Base-by-base conservation (phyloP, 2,113 vertebrate species). In the Saguinus imperator region DNA sequence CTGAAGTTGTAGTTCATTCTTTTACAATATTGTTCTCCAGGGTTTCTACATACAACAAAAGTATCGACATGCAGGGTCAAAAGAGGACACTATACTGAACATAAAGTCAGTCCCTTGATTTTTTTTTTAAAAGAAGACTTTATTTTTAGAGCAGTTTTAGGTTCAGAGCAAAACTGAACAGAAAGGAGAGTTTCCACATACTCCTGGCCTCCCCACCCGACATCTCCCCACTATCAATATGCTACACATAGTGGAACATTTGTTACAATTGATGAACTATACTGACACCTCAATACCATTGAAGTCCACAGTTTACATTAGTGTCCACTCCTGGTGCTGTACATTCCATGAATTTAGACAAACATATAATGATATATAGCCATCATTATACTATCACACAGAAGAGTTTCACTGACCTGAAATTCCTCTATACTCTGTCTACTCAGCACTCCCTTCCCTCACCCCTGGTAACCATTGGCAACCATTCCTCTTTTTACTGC, bases 111-210 rank as follows among this genome's bases (percentile, higher is more conserved):
- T 55, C n/a, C 52, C 14, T 76, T 85, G 55, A 79, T 58, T 72
- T 68, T 58, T 83, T 82, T 76, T 77, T 45, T 81, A 68, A 68
- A 52, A 68, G 55, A 52, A 79, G 32, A 66, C n/a, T 88, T 72
- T 55, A 87, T 48, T 94, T 87, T 68, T 84, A 68, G 85, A 88
- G 70, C 12, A 83, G 70, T 82, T 93, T 95, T 70, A 95, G 86
- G 50, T 91, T 87, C 58, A 55, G 14, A 76, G 48, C 80, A 76
- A 90, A 91, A 77, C 5, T 55, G 58, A 72, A 8, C 40, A 12
- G 45, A 66, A 85, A 89, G 52, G 45, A 40, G 45, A 79, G 48
- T 48, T 84, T 43, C 81, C 55, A 86, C 13, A 10, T 3, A 20
- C 12, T 5, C 29, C 50, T 70, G 35, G 7, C 9, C 13, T 17